phyloP scores from a whole-genome alignment of 2,113 vertebrate genomes.

The Urocitellus parryii region DNA sequence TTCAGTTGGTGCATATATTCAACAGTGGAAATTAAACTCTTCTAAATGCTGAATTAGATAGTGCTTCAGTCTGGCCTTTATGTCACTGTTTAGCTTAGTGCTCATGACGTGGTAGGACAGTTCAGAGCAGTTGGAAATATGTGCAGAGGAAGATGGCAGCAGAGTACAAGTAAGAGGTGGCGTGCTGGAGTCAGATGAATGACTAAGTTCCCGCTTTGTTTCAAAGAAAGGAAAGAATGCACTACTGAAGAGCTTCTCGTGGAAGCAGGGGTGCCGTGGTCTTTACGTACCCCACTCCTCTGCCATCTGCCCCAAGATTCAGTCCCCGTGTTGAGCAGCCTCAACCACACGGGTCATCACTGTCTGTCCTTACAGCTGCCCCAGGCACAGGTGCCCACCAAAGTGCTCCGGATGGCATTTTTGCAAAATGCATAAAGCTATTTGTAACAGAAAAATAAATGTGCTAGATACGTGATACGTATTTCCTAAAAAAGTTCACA shows the following conservation, averaged over 20 bases:
- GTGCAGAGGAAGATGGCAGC: background rate
- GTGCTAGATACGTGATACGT: background rate
- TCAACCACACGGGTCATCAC: accelerated
- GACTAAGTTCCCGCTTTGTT: background rate
- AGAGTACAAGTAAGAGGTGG: background rate
- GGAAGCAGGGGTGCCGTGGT: background rate
- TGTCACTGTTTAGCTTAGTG: background rate
- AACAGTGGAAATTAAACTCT: background rate
- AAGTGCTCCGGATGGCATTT: no score
- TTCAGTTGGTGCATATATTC: background rate
- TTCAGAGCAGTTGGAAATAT: background rate
- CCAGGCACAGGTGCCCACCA: background rate
- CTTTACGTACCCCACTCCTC: background rate
- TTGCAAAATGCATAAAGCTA: background rate
- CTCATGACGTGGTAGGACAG: background rate
- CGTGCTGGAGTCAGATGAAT: background rate
- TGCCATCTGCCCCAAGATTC: background rate
- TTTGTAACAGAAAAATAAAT: background rate
- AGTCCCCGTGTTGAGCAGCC: background rate
- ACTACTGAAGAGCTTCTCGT: background rate
- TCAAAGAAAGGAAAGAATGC: background rate
- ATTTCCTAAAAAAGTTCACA: background rate
- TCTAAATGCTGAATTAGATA: background rate
- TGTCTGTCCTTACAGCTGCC: accelerated
- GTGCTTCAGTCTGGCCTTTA: background rate